A percentile compares a stretch with the other conserved stretches of the same genome.
These are phyloP conservation scores for Palaemon carinicauda DNA, from an alignment of 1,140 invertebrate species.

Conservation along the genomic window DNA sequence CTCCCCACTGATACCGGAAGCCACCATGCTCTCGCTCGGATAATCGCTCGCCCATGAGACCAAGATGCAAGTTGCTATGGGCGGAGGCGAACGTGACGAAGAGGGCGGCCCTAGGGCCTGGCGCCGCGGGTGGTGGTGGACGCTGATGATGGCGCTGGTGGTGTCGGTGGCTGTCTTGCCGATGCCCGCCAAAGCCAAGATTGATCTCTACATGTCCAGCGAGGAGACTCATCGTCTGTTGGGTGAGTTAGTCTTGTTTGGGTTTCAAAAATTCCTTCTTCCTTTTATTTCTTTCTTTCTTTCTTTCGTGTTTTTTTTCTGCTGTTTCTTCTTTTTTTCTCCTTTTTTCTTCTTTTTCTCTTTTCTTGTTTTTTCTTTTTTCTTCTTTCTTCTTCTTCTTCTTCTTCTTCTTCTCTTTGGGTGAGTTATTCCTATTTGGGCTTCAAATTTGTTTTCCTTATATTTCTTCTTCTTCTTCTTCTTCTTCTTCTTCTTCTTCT, in stretches of 20 bases:
- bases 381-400: too few species aligned
- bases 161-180: background rate
- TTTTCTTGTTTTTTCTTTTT: too few species aligned
- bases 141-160: background rate
- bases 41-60: constrained; percentile 28
- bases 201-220: constrained; percentile 42
- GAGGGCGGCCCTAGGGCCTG: background rate
- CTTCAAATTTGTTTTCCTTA: too few species aligned
- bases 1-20: background rate
- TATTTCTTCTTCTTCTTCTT: too few species aligned
- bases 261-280: too few species aligned
- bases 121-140: constrained; percentile 17
- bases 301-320: too few species aligned
- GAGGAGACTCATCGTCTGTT: constrained; percentile 27
- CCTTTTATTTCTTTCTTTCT: too few species aligned
- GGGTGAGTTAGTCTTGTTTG: constrained; percentile 9
- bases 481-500: too few species aligned
- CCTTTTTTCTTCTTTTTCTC: too few species aligned
- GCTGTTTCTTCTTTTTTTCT: too few species aligned
- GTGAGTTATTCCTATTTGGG: too few species aligned
- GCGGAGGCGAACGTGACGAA: background rate
- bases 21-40: background rate
- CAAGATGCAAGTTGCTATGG: background rate
- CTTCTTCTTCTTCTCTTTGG: too few species aligned
- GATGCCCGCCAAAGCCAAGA: constrained; percentile 1